phyloP scores from a whole-genome alignment of 2,113 vertebrate genomes.

The Odocoileus virginianus region DNA sequence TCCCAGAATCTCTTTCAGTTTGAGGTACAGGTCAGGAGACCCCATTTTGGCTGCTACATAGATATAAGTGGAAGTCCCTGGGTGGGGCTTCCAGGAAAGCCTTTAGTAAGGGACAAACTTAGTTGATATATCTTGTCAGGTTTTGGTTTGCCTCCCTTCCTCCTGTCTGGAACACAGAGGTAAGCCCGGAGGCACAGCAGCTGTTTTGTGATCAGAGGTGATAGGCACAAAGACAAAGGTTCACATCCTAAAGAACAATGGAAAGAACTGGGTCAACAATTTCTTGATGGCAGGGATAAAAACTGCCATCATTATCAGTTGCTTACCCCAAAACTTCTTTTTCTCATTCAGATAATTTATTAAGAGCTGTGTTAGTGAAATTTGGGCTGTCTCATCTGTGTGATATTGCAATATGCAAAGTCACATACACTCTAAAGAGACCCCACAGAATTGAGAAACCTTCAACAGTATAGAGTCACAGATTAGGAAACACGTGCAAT shows the following conservation, averaged over 20 bases:
- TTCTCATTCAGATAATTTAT: constrained; percentile 82
- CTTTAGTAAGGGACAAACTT: neutral
- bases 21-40: neutral
- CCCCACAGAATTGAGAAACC: constrained; percentile 74
- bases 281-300: neutral
- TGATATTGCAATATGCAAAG: constrained; percentile 77
- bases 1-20: neutral
- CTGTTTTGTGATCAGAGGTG: neutral
- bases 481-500: constrained; percentile 78
- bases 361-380: constrained; percentile 72
- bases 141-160: neutral
- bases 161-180: neutral
- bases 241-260: neutral
- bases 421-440: constrained; percentile 79
- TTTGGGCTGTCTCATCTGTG: constrained; percentile 73
- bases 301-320: neutral
- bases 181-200: neutral
- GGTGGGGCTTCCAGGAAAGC: neutral
- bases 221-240: neutral
- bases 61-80: neutral
- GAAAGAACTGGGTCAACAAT: neutral
- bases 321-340: neutral
- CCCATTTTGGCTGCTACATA: neutral
- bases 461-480: constrained; percentile 81
- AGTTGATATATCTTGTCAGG: neutral